Evolutionary conservation across 1,140 invertebrate species (phyloP), one percentile per base, ranked within the genome.

Genomic region (Euglossa dilemma): DNA sequence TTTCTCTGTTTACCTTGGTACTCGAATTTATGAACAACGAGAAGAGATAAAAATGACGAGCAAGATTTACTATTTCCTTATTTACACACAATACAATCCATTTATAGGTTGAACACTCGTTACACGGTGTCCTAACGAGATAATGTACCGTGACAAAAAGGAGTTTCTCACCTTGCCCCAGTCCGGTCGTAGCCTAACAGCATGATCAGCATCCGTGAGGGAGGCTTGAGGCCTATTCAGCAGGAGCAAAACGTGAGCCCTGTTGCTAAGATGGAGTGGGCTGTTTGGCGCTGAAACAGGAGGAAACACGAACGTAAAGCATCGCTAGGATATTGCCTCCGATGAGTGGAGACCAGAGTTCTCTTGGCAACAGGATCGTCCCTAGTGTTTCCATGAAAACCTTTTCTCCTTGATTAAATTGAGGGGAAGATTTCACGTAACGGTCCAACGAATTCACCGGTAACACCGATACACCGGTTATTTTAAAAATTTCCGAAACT

Each of bases 91-190:
- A 16, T 16, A 54, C 11, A 0, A 8, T 7, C 57, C 2, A 28
- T 61, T 18, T 25, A 16, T 7, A 12, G 7, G 16, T 71, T 12
- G 8, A 23, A 5, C 12, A 11, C 11, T 20, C 9, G 36, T 25
- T 20, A 20, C 54, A 45, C 18, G n/a, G 1, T 25, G 20, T 25
- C 20, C 20, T 74, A 45, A 74, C 36, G 7, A 54, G 50, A 43
- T 74, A 64, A 28, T 43, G 20, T 43, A 63, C 25, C 50, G 36
- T 14, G 20, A 36, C 1, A 50, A 23, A 54, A 61, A 50, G 16
- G 18, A n/a, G 20, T 73, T 84, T 59, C 90, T 95, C 91, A 97
- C 97, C 95, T 97, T 97, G 80, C 96, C 95, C 95, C 97, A 97
- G 80, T 96, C 95, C 54, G 97, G 97, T 81, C 96, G 95, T 56